These are phyloP conservation scores for Aldrovandia affinis DNA, from an alignment of 2,797 vertebrate genomes.

Conservation along the genomic window DNA sequence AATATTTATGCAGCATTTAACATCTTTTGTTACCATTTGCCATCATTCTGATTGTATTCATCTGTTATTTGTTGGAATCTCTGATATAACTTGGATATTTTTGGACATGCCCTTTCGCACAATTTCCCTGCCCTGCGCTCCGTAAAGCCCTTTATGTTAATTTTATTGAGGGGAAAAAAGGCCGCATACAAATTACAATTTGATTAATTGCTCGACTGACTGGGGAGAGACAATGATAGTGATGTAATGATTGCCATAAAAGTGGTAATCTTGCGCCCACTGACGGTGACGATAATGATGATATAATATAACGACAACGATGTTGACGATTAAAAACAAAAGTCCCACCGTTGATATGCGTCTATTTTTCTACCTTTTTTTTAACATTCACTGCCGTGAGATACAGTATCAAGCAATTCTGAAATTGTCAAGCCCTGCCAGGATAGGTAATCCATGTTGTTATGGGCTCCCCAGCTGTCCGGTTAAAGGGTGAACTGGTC, in stretches of 20 bases:
- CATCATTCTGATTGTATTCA: not conserved
- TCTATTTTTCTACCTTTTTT: not conserved
- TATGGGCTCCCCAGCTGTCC: not conserved
- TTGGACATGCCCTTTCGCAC: not conserved
- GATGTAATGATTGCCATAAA: not conserved
- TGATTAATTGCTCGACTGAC: slow-evolving; percentile 8
- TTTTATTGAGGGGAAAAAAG: not conserved
- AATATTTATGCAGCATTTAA: not conserved
- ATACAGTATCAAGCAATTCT: not conserved
- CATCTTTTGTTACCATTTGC: not conserved
- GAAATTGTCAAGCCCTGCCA: not conserved
- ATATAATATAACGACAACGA: slow-evolving; percentile 16
- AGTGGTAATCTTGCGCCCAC: not conserved
- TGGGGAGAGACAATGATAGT: not conserved
- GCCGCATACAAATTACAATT: not conserved
- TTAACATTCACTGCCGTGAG: not conserved
- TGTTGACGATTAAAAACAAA: not conserved
- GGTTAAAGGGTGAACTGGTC: not conserved
- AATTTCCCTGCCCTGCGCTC: not conserved
- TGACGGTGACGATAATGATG: not conserved
- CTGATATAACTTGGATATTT: not conserved
- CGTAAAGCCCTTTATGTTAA: slow-evolving; percentile 4
- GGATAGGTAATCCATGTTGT: not conserved
- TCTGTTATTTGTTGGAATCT: not conserved
- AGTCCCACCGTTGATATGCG: not conserved